phyloP scores from a whole-genome alignment of 2,113 vertebrate species.

The Chrysochloris asiatica region DNA sequence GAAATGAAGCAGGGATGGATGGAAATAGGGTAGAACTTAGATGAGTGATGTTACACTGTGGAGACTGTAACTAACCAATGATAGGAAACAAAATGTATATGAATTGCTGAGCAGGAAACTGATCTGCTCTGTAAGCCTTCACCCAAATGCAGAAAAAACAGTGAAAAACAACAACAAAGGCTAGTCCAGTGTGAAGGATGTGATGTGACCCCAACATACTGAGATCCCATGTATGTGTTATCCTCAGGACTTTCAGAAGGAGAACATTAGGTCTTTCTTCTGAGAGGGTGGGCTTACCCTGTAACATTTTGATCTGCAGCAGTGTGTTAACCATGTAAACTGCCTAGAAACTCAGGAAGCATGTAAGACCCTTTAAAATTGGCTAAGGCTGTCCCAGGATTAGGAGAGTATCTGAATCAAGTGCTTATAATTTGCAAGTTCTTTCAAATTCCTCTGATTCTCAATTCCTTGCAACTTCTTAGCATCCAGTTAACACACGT shows the following conservation, averaged over 20 bases:
- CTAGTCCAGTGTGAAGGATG: background rate
- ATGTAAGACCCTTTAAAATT: background rate
- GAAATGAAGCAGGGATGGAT: too few relatives aligned
- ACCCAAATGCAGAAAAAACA: too few relatives aligned
- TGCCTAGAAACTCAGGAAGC: background rate
- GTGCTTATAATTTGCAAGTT: background rate
- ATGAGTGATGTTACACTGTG: too few relatives aligned
- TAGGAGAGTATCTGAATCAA: rapidly evolving
- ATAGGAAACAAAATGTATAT: too few relatives aligned
- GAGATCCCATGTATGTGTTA: background rate
- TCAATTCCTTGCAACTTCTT: background rate
- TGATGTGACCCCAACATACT: background rate
- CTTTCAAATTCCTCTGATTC: background rate
- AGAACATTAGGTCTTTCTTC: background rate
- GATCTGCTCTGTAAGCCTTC: too few relatives aligned
- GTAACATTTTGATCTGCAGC: background rate
- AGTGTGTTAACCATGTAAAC: background rate
- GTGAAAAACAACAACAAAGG: too few relatives aligned
- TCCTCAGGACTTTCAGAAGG: background rate
- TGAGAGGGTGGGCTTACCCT: background rate
- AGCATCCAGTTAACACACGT: background rate
- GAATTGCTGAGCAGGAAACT: too few relatives aligned
- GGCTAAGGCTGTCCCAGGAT: background rate
- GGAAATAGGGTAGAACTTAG: too few relatives aligned
- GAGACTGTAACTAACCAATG: too few relatives aligned